Conservation (phyloP, 2,113 vertebrate species). For the Gallinago paraguaiae region DNA sequence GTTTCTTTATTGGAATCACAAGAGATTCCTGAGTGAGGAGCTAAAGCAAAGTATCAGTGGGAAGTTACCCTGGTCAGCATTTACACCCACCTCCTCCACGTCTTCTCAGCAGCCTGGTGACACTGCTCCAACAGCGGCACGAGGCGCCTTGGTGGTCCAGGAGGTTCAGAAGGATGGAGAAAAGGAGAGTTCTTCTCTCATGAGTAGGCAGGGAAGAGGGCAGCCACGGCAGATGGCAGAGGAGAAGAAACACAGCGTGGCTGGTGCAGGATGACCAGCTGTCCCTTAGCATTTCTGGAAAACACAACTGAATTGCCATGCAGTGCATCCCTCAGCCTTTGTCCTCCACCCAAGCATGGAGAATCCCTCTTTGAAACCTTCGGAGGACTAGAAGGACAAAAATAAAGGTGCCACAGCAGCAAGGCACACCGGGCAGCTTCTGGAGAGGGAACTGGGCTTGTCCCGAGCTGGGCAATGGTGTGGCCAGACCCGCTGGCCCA, state of each 20-base stretch:
- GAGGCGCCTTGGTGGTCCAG: background rate
- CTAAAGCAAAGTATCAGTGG: background rate
- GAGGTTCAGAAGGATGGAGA: background rate
- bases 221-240: background rate
- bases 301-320: background rate
- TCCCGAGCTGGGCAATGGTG: fast-evolving
- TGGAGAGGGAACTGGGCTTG: fast-evolving
- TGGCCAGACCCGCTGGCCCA: fast-evolving
- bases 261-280: background rate
- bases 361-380: background rate
- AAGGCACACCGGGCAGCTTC: no score
- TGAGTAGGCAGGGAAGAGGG: background rate
- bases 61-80: background rate
- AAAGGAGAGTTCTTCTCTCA: background rate
- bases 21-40: background rate
- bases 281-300: background rate
- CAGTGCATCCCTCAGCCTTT: background rate
- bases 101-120: background rate
- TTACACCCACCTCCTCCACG: fast-evolving
- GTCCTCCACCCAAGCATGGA: fast-evolving
- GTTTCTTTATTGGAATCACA: background rate
- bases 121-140: background rate
- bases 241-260: background rate
- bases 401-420: background rate
- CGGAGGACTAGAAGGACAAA: background rate